Evolutionary conservation across 2,113 vertebrate species (phyloP).

Genomic region (Tyrannus savana): DNA sequence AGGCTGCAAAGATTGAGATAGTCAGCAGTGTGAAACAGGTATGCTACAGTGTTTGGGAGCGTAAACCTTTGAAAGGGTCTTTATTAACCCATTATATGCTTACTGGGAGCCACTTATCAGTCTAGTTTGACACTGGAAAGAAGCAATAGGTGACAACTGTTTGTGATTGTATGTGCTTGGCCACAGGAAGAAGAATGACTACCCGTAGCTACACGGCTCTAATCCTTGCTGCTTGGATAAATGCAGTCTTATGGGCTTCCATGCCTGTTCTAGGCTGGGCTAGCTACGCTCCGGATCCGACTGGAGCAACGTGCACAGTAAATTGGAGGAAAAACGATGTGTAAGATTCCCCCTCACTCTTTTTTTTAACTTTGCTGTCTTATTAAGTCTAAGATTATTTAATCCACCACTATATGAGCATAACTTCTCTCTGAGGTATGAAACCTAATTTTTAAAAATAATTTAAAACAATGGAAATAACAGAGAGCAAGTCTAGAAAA

Average conservation of each 20-base stretch:
- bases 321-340: slow-evolving; percentile 92
- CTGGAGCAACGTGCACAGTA: slow-evolving; percentile 95
- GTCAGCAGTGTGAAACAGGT: neutral
- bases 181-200: slow-evolving; percentile 88
- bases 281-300: slow-evolving; percentile 92
- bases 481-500: neutral
- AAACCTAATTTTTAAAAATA: neutral
- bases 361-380: neutral
- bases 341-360: slow-evolving; percentile 72
- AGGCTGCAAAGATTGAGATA: neutral
- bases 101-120: neutral
- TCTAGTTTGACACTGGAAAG: neutral
- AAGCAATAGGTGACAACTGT: neutral
- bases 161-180: slow-evolving; percentile 20
- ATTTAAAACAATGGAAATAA: neutral
- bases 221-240: slow-evolving; percentile 91
- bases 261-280: slow-evolving; percentile 94
- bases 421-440: neutral
- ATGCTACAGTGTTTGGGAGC: neutral
- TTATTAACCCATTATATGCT: neutral
- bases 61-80: neutral
- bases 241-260: slow-evolving; percentile 93
- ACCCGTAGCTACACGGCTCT: slow-evolving; percentile 79
- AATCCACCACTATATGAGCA: neutral
- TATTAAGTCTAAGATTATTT: neutral